Evolutionary conservation across 2,797 vertebrate species (phyloP).

Genomic region (Pteronotus mesoamericanus): DNA sequence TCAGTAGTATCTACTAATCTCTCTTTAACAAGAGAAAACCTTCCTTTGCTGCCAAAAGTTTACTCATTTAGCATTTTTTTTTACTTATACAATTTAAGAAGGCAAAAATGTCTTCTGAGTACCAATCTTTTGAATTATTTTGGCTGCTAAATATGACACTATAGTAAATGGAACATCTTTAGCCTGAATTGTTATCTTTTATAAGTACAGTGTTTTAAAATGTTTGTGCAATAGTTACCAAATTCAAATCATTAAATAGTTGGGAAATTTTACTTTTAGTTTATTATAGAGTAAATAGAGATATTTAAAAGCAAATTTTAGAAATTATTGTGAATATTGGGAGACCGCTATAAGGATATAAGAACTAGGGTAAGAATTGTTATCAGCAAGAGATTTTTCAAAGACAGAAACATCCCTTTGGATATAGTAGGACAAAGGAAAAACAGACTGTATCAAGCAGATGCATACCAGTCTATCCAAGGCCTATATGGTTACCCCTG

Average conservation of each 20-base stretch:
- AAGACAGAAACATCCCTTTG: neutral
- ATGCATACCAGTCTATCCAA: neutral
- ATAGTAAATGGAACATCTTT: neutral
- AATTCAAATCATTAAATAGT: neutral
- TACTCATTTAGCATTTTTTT: neutral
- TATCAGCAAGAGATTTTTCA: constrained; percentile 3
- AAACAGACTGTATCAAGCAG: neutral
- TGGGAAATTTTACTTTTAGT: neutral
- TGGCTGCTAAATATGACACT: neutral
- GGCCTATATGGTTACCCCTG: neutral
- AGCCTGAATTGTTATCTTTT: neutral
- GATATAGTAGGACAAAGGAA: neutral
- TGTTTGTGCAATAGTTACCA: constrained; percentile 14
- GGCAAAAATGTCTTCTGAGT: neutral
- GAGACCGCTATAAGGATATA: neutral
- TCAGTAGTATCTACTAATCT: neutral
- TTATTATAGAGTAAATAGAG: neutral
- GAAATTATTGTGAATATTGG: neutral
- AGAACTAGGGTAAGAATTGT: neutral
- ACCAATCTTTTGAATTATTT: neutral
- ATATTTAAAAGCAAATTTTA: constrained; percentile 31
- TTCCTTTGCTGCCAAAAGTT: neutral
- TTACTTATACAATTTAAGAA: neutral
- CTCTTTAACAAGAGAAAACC: neutral
- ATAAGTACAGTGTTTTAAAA: constrained; percentile 11